Evolutionary conservation across 2,888 invertebrate species (phyloP), one percentile per base, ranked within the genome.

Genomic region (Leistus spinibarbis): DNA sequence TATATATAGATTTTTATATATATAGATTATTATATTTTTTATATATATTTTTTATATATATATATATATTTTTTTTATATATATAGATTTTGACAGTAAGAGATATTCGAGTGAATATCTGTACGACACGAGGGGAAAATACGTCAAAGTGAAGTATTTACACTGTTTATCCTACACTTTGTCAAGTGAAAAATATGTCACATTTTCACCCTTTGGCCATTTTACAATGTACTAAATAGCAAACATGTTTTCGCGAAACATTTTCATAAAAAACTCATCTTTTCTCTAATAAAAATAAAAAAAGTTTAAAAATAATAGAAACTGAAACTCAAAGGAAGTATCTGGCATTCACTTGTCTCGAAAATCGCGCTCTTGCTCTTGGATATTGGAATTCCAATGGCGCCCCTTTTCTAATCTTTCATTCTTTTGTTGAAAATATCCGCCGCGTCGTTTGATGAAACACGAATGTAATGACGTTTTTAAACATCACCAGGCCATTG

Each of bases 381-480:
- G 22, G 67, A 73, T 73, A 73, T 73, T 73, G 73, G 67, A 73
- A 73, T 73, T 73, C 73, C 62, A 57, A 54, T 27, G 73, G 67
- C 67, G 56, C 20, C 67, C 67, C 60, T 65, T 66, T 22, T 72
- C 66, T 57, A 66, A 73, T 73, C 73, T 66, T 57, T 73, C 73
- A 62, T 67, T 54, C 67, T 67, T 66, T 73, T 73, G 73, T 67
- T 66, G 57, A 23, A 71, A 71, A 71, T 71, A 71, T 71, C 56
- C 71, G 65, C 56, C 71, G 65, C 71, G 64, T 7, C 40, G 40
- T 71, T 71, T 71, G 71, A 71, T 71, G 65, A 71, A 73, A 67
- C n/a, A n/a, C 67, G 73, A 73, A 73, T 73, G 73, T 67, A 73
- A 73, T 73, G 73, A 73, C 67, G 73, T 60, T 73, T 67, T 73